phyloP scores from a whole-genome alignment of 2,888 invertebrate genomes.

The Sialis lutaria region DNA sequence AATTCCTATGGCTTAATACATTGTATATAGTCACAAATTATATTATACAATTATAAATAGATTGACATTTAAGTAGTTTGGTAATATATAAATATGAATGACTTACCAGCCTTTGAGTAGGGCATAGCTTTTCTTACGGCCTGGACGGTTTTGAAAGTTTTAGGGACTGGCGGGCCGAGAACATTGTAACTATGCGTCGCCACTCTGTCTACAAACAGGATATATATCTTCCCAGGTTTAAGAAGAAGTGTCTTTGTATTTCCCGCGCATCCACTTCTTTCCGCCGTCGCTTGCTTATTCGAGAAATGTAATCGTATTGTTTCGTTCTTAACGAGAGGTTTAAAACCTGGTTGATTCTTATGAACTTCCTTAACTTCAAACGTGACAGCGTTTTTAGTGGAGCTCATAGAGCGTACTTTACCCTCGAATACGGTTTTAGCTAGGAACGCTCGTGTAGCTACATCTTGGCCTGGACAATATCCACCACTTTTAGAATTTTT shows the following conservation, averaged over 20 bases:
- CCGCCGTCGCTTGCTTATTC: slow-evolving; percentile 21
- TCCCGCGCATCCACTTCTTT: slow-evolving; percentile 13
- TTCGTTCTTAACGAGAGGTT: slow-evolving; percentile 26
- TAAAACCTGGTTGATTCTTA: slow-evolving; percentile 34
- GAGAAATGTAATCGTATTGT: slow-evolving; percentile 31
- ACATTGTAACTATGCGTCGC: slow-evolving; percentile 38
- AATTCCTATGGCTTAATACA: too few relatives aligned
- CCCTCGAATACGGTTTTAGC: slow-evolving; percentile 50
- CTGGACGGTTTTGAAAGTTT: slow-evolving; percentile 15
- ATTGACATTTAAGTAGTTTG: too few relatives aligned
- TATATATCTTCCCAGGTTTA: slow-evolving; percentile 32
- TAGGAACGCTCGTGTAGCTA: slow-evolving; percentile 42
- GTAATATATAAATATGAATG: background rate
- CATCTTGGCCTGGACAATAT: slow-evolving; percentile 42
- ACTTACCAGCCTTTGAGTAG: slow-evolving; percentile 2
- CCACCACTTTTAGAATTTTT: slow-evolving; percentile 14
- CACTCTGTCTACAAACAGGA: slow-evolving; percentile 38
- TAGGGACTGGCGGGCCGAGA: slow-evolving; percentile 32
- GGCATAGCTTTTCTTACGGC: slow-evolving; percentile 1
- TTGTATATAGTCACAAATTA: too few relatives aligned
- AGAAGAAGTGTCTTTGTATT: slow-evolving; percentile 15
- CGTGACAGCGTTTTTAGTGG: slow-evolving; percentile 42
- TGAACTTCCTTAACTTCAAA: slow-evolving; percentile 44
- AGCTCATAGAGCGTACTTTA: slow-evolving; percentile 43
- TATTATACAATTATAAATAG: too few relatives aligned